Base-by-base conservation (phyloP, 2,113 vertebrate species). In the Seriola dumerili region DNA sequence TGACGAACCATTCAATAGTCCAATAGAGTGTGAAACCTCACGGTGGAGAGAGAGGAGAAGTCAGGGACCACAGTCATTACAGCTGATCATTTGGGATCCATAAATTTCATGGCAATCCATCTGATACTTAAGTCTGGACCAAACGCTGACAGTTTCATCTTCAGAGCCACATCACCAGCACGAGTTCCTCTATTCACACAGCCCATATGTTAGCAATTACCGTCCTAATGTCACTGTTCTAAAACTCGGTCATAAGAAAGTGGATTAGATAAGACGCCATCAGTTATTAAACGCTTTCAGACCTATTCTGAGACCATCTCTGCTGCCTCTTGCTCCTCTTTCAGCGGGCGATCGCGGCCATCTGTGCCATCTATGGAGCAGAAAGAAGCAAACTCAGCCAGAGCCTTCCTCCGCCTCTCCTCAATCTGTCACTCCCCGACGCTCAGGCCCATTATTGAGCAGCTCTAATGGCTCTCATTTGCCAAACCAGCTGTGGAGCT, bases 401-500 rank as follows among this genome's bases (percentile, higher is more conserved):
- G 66, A 59, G 16, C 32, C 16, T 52, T 38, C 44, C 76, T 83
- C 83, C 32, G 12, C 70, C 72, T 72, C 72, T 78, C 46, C 36
- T 85, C 59, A 81, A 7, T 88, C 87, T 70, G 79, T 85, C 78
- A 10, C 16, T 78, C 74, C 64, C 36, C 64, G 23, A 42, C 19
- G 3, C 42, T 2, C 69, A 40, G 54, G 67, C 66, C 34, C 50
- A 0, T 76, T 23, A 62, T 3, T 66, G 10, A 80, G 23, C 68
- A 50, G 62, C 21, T 6, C 58, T 80, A 29, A n/a, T 21, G 40
- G 52, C 59, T 72, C 34, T 29, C 23, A 7, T 59, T 85, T 76
- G 75, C 76, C 79, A 86, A 85, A 82, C 77, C 89, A 91, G 83
- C 88, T 86, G 83, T 74, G 78, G 19, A 36, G 55, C 80, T 84